Evolutionary conservation across 64 coral and sea anemone species (phyloP), one percentile per base, ranked within the genome.

Genomic region (Cladopsammia gracilis): DNA sequence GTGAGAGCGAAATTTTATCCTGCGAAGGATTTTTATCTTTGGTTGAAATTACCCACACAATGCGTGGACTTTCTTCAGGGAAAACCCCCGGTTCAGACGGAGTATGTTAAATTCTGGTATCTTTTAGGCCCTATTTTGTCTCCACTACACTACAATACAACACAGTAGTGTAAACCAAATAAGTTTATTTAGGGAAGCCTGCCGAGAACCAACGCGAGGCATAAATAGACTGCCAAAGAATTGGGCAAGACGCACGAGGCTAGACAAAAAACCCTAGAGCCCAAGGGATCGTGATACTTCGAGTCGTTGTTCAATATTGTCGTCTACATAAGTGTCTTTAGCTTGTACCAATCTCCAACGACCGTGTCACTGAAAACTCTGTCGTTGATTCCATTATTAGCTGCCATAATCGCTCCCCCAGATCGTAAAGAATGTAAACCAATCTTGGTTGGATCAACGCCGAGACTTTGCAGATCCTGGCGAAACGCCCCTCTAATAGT

Each of bases 311-410:
- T 81, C 78, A 24, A 81, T 20, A 3, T 81, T 24, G 76, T 90
- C 89, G 13, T 80, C 24, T 15, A 90, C 42, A 26, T 82, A 90
- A 23, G 26, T 68, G 65, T 90, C 62, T 54, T 90, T 78, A 25
- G 79, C 79, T 34, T 26, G 43, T 19, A 57, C 50, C 22, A 19
- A 61, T 34, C 54, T 83, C 79, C 79, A 83, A 25, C 79, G 79
- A 19, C 79, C 79, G 58, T 83, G 79, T 18, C 79, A 5, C 54
- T 83, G 79, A 83, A 83, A 56, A 83, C 52, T n/a, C 79, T 49
- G 58, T 83, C 60, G n/a, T 19, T 26, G 20, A 83, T 45, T 18
- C 79, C 79, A 61, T 48, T 57, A 61, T 65, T 70, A 68, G 83
- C 81, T 64, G 79, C 79, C 42, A 58, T 44, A 64, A 58, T 85